These are phyloP conservation scores for Coelopa pilipes DNA, from an alignment of 2,888 invertebrate species.

Conservation along the genomic window DNA sequence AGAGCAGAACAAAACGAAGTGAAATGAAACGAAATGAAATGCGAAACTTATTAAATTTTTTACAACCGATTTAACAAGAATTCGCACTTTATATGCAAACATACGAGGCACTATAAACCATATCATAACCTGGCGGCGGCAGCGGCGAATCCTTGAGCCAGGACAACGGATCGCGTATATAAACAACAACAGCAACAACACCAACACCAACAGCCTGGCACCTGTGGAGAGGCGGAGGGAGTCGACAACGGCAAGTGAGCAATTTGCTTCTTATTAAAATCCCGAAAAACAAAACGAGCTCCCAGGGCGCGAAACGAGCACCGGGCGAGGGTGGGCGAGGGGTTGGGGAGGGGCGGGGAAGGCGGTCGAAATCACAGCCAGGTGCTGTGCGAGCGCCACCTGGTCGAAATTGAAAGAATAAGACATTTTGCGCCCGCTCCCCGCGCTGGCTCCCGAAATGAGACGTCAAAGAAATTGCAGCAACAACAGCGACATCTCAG, in stretches of 20 bases:
- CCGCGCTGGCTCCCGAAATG: too few relatives aligned
- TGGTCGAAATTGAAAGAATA: conserved; percentile 22
- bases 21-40: background rate
- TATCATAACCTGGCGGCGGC: background rate
- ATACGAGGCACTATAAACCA: conserved; percentile 27
- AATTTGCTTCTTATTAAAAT: conserved; percentile 24
- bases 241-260: conserved; percentile 1
- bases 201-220: conserved; percentile 9
- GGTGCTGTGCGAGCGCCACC: conserved; percentile 10
- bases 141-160: conserved; percentile 31
- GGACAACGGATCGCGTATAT: conserved; percentile 6
- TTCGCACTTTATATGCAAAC: conserved; percentile 35
- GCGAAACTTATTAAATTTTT: conserved; percentile 32
- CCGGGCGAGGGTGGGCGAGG: too few relatives aligned
- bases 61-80: conserved; percentile 33
- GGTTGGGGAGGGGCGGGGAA: too few relatives aligned
- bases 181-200: conserved; percentile 13
- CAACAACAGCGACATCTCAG: background rate
- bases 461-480: conserved; percentile 29
- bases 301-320: background rate
- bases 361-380: background rate
- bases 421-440: conserved; percentile 18
- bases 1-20: conserved; percentile 22
- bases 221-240: background rate
- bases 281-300: background rate